These are phyloP conservation scores for Oscarella lobularis DNA, from an alignment of 37 sponge, comb jelly and placozoan genomes.

Conservation along the genomic window DNA sequence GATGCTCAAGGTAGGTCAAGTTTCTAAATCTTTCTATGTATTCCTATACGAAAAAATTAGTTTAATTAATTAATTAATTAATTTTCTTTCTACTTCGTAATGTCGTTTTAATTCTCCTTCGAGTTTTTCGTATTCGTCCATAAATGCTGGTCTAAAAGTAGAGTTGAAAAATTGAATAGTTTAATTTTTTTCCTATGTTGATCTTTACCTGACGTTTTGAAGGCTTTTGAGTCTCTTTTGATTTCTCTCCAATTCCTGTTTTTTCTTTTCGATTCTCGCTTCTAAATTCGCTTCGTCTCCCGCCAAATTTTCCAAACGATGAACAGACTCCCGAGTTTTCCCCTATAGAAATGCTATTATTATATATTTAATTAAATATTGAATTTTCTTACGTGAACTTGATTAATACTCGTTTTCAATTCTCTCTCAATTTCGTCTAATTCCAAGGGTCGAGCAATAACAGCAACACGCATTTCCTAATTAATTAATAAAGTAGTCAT, in stretches of 20 bases:
- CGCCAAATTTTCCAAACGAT: constrained; percentile 62
- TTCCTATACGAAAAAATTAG: constrained; percentile 7
- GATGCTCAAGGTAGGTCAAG: constrained; percentile 84
- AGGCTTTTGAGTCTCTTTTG: constrained; percentile 78
- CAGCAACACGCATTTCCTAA: constrained; percentile 46
- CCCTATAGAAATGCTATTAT: constrained; percentile 10
- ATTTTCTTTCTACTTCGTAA: constrained; percentile 35
- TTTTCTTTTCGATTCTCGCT: constrained; percentile 91
- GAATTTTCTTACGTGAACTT: constrained; percentile 42
- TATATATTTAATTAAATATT: not conserved
- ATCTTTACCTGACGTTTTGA: constrained; percentile 75
- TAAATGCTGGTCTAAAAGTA: constrained; percentile 80
- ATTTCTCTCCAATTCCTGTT: constrained; percentile 86
- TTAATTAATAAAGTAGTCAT: not conserved
- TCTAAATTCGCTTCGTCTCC: constrained; percentile 83
- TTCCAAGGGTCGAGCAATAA: constrained; percentile 61
- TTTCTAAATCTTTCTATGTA: constrained; percentile 86
- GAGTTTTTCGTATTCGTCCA: constrained; percentile 95
- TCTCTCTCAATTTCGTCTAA: constrained; percentile 75
- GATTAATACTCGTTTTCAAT: constrained; percentile 35
- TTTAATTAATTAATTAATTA: no score
- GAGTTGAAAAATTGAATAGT: no score
- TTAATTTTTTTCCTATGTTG: no score
- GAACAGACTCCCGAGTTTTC: constrained; percentile 29
- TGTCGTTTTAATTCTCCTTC: constrained; percentile 71